Conservation (phyloP, 2,888 invertebrate species). For the Hirtodrosophila cameraria region DNA sequence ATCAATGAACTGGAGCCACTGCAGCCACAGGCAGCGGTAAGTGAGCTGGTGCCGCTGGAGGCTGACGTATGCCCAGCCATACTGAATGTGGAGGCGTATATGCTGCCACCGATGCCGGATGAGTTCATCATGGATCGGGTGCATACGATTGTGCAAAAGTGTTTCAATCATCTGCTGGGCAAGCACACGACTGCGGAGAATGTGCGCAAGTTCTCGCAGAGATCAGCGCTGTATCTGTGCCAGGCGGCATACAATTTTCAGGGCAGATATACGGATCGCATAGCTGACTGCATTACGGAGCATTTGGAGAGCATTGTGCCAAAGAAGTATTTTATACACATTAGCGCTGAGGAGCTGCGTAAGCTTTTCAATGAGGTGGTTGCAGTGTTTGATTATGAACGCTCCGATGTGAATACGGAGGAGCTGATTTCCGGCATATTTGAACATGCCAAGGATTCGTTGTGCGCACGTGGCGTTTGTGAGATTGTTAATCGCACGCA, state of each 20-base stretch:
- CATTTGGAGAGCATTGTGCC: conserved; percentile 80
- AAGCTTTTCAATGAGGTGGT: conserved; percentile 80
- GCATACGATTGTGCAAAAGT: conserved; percentile 80
- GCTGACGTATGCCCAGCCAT: conserved; percentile 65
- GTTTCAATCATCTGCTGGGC: conserved; percentile 72
- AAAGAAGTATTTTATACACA: conserved; percentile 79
- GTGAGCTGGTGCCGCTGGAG: conserved; percentile 60
- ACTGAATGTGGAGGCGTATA: conserved; percentile 71
- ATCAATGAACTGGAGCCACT: conserved; percentile 57
- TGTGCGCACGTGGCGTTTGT: conserved; percentile 51
- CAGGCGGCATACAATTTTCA: conserved; percentile 82
- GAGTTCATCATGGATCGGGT: conserved; percentile 81
- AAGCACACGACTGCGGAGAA: conserved; percentile 69
- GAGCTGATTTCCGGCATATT: conserved; percentile 78
- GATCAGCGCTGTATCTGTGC: conserved; percentile 79
- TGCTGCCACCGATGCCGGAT: conserved; percentile 74
- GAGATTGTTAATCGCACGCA: conserved; percentile 77
- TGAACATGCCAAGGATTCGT: conserved; percentile 70
- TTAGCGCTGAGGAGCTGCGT: conserved; percentile 75
- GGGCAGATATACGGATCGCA: conserved; percentile 78
- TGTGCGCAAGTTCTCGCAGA: conserved; percentile 77
- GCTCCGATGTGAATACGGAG: conserved; percentile 77
- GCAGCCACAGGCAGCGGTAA: conserved; percentile 23
- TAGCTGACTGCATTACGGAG: conserved; percentile 79
- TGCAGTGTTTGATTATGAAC: conserved; percentile 77